phyloP scores from a whole-genome alignment of 2,888 invertebrate genomes.

The Melolontha melolontha region DNA sequence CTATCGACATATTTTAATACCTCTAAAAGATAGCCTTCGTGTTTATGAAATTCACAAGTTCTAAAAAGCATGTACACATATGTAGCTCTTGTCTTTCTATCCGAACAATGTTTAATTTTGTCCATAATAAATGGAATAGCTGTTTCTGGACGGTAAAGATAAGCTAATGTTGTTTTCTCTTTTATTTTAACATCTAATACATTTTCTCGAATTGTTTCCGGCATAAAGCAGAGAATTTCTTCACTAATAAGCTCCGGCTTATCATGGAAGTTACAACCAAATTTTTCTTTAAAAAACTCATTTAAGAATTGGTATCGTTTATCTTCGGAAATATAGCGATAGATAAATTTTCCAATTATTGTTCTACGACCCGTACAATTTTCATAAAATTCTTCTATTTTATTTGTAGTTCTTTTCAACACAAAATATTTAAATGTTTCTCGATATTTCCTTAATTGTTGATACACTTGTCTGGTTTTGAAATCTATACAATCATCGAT shows the following conservation, averaged over 20 bases:
- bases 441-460: conserved; percentile 29
- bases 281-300: conserved; percentile 27
- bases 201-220: conserved; percentile 1
- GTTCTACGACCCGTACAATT: not conserved
- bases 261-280: conserved; percentile 13
- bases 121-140: conserved; percentile 18
- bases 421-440: conserved; percentile 28
- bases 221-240: conserved; percentile 11
- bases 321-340: conserved; percentile 8
- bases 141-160: conserved; percentile 20
- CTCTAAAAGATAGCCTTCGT: conserved; percentile 12
- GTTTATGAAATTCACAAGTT: conserved; percentile 25
- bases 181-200: conserved; percentile 20
- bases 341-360: conserved; percentile 4
- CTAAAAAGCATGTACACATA: conserved; percentile 5
- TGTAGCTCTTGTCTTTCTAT: conserved; percentile 11
- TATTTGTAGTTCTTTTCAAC: conserved; percentile 33
- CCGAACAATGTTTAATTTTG: conserved; percentile 25
- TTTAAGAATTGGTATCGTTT: conserved; percentile 25
- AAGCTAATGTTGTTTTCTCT: conserved; percentile 10
- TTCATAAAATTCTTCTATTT: conserved; percentile 11
- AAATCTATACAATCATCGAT: conserved; percentile 20
- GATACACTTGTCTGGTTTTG: conserved; percentile 18
- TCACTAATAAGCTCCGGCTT: not conserved
- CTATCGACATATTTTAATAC: conserved; percentile 20